Conservation (phyloP, 1,140 invertebrate species). For the Zophobas morio region DNA sequence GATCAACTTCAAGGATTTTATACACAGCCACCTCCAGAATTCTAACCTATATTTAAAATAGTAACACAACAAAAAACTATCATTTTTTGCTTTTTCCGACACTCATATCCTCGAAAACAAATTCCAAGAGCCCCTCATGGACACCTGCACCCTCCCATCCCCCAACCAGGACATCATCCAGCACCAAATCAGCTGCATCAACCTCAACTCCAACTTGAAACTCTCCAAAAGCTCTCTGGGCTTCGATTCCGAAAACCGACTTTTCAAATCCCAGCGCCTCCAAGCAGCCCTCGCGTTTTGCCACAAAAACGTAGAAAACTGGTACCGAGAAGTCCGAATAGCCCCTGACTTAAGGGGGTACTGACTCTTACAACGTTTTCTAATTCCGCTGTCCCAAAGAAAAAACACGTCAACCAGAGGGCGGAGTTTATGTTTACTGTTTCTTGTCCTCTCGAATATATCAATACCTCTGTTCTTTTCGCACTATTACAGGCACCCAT, state of each 20-base stretch:
- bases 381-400: no score
- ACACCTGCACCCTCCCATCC: constrained; percentile 61
- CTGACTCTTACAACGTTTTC: no score
- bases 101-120: constrained; percentile 62
- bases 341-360: constrained; percentile 62
- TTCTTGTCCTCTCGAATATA: no score
- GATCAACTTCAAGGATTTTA: no score
- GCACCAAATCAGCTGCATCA: constrained; percentile 61
- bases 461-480: no score
- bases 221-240: constrained; percentile 60
- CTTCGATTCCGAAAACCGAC: constrained; percentile 62
- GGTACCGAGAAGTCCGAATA: constrained; percentile 62
- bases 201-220: constrained; percentile 60
- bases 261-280: constrained; percentile 62
- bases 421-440: no score
- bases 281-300: constrained; percentile 61
- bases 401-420: no score
- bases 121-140: constrained; percentile 63
- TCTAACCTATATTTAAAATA: background rate
- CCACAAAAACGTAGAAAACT: constrained; percentile 62
- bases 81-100: constrained; percentile 53
- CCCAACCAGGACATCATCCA: constrained; percentile 51
- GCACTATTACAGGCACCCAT: no score
- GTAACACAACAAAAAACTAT: background rate
- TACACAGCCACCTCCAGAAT: no score